Evolutionary conservation across 2,797 vertebrate species (phyloP).

Genomic region (Bovichtus variegatus): DNA sequence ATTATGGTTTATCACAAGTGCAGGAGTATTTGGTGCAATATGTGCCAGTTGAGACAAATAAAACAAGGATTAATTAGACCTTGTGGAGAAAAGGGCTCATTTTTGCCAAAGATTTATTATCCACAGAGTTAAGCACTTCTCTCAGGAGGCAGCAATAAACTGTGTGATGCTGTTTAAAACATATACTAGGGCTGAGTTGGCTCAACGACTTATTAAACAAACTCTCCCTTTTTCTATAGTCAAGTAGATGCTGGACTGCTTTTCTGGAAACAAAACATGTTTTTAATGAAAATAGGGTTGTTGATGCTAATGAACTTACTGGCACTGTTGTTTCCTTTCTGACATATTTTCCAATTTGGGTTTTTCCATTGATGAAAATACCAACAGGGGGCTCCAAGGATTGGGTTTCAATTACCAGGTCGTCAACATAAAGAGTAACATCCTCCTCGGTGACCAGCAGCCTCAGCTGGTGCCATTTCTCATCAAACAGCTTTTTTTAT

Average conservation of each 20-base stretch:
- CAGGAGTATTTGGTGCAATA: slow-evolving; percentile 38
- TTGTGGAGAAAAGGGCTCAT: slow-evolving; percentile 25
- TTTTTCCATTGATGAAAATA: slow-evolving; percentile 96
- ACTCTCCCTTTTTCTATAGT: slow-evolving; percentile 30
- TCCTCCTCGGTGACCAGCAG: slow-evolving; percentile 95
- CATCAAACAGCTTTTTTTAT: slow-evolving; percentile 91
- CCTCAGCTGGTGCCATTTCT: slow-evolving; percentile 95
- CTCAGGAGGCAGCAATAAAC: slow-evolving; percentile 56
- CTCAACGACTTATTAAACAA: slow-evolving; percentile 38
- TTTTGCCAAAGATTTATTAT: slow-evolving; percentile 61
- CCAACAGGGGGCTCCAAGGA: slow-evolving; percentile 91
- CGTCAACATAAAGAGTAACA: slow-evolving; percentile 93
- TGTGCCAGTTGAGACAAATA: slow-evolving; percentile 61
- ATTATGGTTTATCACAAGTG: slow-evolving; percentile 59
- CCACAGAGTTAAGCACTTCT: slow-evolving; percentile 42
- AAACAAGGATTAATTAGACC: slow-evolving; percentile 60
- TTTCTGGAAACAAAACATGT: slow-evolving; percentile 16
- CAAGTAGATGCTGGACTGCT: not conserved
- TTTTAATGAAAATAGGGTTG: slow-evolving; percentile 20
- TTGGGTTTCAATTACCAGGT: slow-evolving; percentile 90
- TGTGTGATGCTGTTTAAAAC: slow-evolving; percentile 46
- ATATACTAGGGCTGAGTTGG: slow-evolving; percentile 39
- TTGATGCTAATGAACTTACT: slow-evolving; percentile 80
- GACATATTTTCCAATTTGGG: slow-evolving; percentile 97
- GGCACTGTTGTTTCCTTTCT: slow-evolving; percentile 95